Evolutionary conservation across 2,113 vertebrate genomes (phyloP), one percentile per base, ranked within the genome.

Genomic region (Percopsis transmontana): DNA sequence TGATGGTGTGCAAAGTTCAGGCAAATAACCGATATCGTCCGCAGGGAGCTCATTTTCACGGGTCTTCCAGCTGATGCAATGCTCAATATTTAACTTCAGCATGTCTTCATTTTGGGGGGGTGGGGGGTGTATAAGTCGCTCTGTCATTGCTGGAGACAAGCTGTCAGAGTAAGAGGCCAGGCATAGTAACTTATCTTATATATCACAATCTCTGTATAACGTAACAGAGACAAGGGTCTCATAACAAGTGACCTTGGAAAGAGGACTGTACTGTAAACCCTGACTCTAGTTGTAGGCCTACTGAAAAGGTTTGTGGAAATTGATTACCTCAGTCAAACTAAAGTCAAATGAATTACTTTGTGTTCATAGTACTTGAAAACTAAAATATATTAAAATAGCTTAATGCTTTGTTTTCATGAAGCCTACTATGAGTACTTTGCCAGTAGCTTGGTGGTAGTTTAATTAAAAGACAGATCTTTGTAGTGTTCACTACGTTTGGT

Each of bases 71-170:
- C 40, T 58, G 13, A 41, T 42, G 38, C 38, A 58, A 42, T 41
- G n/a, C 19, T 20, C 19, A 39, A 33, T 41, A 38, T 41, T 14
- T 19, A n/a, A 21, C n/a, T 13, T 33, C 21, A 53, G 40, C 40
- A 20, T 53, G 50, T 8, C 62, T 21, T 19, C 50, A n/a, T 54
- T 44, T 64, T 53, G 27, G 19, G 39, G 20, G 23, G 19, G 53
- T 38, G 39, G 38, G 38, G 11, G 8, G 5, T 33, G 27, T 33
- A 33, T 33, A n/a, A n/a, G n/a, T 33, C 27, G 27, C 27, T 38
- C 39, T 21, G 51, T 42, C 20, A 54, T 24, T 41, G 19, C 62
- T 4, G 39, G 14, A 21, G 40, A 20, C 8, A 16, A 33, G 38
- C 62, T 18, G 50, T 42, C 50, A 64, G 16, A 42, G 2, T 19